Base-by-base conservation (phyloP, 2,888 invertebrate species). In the Aspidiotus rigidus region DNA sequence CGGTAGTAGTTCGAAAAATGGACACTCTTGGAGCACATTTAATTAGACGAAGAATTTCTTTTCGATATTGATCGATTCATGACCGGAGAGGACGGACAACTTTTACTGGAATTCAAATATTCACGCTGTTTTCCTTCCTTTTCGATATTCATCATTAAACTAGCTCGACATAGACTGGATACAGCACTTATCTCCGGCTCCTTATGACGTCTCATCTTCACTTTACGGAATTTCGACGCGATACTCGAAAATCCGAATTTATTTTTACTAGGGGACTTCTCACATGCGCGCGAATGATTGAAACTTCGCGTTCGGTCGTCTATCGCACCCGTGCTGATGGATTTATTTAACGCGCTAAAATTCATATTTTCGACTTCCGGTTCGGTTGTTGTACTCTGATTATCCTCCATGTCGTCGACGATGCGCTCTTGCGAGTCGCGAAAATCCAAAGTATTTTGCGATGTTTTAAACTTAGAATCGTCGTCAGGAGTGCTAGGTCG, bases 171-270 rank as follows among this genome's bases (percentile, higher is more conserved):
- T 5, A 70, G 61, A 60, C 64, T 62, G 53, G 70, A 70, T 7
- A 70, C 64, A 40, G 70, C 61, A 64, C 70, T 64, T 42, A 64
- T 40, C 6, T 76, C 77, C 69, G 74, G 76, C 5, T 80, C 77
- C 66, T 77, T 79, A 17, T 66, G 66, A 64, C 77, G 78, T 71
- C 83, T 77, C 76, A 83, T 78, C 75, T 81, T 82, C 0, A 83
- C 82, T 72, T 83, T 81, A 3, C 83, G 80, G 71, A 86, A 81
- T 76, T 84, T 85, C 0, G 82, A 82, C 1, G 85, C 83, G 6
- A 86, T 79, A 13, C 79, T 81, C 17, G 82, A 84, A 69, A 84
- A 79, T 13, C 82, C 80, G 64, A 82, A 78, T 74, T 81, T 78
- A 8, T 75, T 73, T 71, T 67, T 57, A 40, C 56, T 56, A n/a